phyloP scores from a whole-genome alignment of 2,888 invertebrate genomes.

The Resseliella maxima region DNA sequence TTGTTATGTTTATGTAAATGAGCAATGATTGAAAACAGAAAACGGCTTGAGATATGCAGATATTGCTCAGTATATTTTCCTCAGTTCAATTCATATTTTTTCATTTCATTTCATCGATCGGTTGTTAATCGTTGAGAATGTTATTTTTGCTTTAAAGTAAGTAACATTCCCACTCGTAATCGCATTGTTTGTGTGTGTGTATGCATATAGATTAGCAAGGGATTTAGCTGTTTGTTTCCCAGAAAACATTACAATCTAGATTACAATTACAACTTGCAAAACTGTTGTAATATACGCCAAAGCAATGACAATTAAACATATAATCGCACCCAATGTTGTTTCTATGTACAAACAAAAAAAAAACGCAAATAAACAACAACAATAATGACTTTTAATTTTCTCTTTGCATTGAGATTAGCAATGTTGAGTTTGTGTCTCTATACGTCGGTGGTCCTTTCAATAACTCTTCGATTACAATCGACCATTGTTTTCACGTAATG shows the following conservation, averaged over 20 bases:
- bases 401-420: neutral
- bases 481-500: constrained; percentile 7
- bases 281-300: constrained; percentile 27
- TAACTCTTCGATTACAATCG: constrained; percentile 44
- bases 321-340: neutral
- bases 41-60: constrained; percentile 25
- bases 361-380: too few species aligned
- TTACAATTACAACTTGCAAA: constrained; percentile 38
- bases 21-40: neutral
- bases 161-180: neutral
- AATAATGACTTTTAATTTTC: constrained; percentile 42
- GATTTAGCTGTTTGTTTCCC: neutral
- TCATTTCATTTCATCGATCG: neutral
- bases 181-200: neutral
- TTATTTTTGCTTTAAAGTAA: too few species aligned
- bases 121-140: neutral
- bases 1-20: constrained; percentile 48
- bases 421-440: neutral
- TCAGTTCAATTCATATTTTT: neutral
- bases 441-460: constrained; percentile 44
- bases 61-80: neutral
- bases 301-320: constrained; percentile 49
- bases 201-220: neutral
- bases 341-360: neutral
- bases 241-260: neutral